Percentiles rank a stretch among this genome's conserved stretches.
These are phyloP conservation scores for Oscheius sp. DNA, from an alignment of 1,140 invertebrate genomes.

Conservation along the genomic window DNA sequence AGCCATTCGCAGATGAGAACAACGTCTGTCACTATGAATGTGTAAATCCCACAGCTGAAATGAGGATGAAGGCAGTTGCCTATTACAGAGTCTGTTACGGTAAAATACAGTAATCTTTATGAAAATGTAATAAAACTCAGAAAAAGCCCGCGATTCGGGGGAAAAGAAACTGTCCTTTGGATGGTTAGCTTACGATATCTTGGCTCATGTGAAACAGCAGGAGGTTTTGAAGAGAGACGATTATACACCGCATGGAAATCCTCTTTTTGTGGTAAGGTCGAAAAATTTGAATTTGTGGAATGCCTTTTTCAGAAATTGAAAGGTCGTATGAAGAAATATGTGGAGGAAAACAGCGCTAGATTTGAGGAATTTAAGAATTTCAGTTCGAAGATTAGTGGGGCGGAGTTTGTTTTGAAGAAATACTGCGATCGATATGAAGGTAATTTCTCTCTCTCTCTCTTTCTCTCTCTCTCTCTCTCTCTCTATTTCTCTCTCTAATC, in stretches of 20 bases:
- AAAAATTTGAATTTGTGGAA: background rate
- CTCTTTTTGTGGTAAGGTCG: background rate
- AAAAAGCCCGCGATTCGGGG: background rate
- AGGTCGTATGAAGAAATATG: background rate
- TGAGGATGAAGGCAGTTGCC: conserved; percentile 28
- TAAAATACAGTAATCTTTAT: background rate
- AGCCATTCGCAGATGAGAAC: background rate
- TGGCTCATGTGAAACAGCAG: conserved; percentile 15
- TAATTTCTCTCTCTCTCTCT: background rate
- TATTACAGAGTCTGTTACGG: conserved; percentile 36
- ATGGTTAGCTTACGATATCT: conserved; percentile 17
- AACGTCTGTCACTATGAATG: conserved; percentile 1
- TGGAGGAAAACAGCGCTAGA: background rate
- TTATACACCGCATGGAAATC: background rate
- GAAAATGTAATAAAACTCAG: background rate
- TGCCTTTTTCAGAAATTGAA: conserved; percentile 17
- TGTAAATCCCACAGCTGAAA: background rate
- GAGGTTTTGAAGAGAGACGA: background rate
- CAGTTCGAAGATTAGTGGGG: too few species aligned
- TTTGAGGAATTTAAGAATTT: background rate
- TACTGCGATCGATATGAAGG: background rate
- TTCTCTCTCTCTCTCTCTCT: too few species aligned
- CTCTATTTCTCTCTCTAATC: too few species aligned
- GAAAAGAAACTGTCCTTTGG: conserved; percentile 23
- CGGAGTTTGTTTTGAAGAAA: too few species aligned